A percentile compares a stretch with the other conserved stretches of the same genome.
These are phyloP conservation scores for Monarcha castaneiventris DNA, from an alignment of 2,113 vertebrate genomes.

Conservation along the genomic window DNA sequence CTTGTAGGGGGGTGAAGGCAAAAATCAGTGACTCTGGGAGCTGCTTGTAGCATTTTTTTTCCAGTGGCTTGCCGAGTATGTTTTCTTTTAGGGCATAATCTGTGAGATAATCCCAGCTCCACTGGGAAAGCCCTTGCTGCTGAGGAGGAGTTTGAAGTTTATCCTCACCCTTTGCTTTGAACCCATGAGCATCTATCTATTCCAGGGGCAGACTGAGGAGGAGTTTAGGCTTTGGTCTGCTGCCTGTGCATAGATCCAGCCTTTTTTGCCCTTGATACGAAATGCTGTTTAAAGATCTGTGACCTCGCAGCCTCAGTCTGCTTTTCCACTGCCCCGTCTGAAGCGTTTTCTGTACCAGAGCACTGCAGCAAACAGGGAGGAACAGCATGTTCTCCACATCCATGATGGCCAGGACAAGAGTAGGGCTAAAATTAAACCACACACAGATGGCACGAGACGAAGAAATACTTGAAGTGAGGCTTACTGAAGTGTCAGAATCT, in stretches of 20 bases:
- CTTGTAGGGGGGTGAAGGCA: not conserved
- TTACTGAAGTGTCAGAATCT: not conserved
- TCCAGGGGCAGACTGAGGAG: not conserved
- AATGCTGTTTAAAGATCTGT: not conserved
- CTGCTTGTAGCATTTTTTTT: not conserved
- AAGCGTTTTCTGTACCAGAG: not conserved
- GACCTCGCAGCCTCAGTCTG: not conserved
- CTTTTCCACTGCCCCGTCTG: not conserved
- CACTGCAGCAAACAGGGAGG: not conserved
- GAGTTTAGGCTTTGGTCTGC: not conserved
- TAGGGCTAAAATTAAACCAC: conserved; percentile 30
- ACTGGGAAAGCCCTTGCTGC: not conserved
- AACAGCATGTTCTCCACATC: not conserved
- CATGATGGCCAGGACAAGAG: not conserved
- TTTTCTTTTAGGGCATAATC: conserved; percentile 26
- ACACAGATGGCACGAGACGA: not conserved
- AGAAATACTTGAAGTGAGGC: not conserved
- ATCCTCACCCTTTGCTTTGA: not conserved
- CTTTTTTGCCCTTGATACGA: not conserved
- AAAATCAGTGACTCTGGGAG: not conserved
- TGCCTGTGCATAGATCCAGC: not conserved
- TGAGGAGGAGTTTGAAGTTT: not conserved
- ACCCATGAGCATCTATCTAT: not conserved
- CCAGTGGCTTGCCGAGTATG: not conserved
- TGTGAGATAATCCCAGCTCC: not conserved